Percentiles rank a stretch among this genome's conserved stretches.
Evolutionary conservation across 2,888 invertebrate species (phyloP).

Genomic region (Ypsolopha scabrella): DNA sequence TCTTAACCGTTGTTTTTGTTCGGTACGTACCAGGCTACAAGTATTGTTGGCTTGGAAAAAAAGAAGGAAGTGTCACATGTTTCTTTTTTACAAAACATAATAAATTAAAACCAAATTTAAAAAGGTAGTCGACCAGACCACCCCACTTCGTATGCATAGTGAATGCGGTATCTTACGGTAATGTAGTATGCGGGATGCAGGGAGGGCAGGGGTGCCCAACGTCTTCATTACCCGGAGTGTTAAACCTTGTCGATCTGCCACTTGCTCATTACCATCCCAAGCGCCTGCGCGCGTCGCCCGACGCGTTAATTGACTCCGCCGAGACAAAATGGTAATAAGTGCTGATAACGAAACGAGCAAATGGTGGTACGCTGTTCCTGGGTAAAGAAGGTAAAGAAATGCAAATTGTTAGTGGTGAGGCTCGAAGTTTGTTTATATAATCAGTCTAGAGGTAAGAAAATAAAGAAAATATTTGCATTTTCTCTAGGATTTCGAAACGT

Average conservation of each 20-base stretch:
- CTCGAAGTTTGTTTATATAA: no score
- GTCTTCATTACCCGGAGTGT: slow-evolving; percentile 65
- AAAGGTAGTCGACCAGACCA: slow-evolving; percentile 21
- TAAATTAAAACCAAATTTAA: no score
- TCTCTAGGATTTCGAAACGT: no score
- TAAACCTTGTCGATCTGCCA: slow-evolving; percentile 66
- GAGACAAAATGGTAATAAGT: slow-evolving; percentile 66
- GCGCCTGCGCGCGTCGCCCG: slow-evolving; percentile 11
- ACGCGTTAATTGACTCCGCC: slow-evolving; percentile 58
- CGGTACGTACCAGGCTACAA: no score
- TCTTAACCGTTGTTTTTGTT: no score
- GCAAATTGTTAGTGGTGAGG: background rate
- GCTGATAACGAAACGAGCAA: slow-evolving; percentile 29
- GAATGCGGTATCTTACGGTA: slow-evolving; percentile 12
- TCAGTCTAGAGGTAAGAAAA: no score
- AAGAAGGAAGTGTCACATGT: no score
- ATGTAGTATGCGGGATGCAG: slow-evolving; percentile 21
- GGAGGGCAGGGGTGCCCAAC: slow-evolving; percentile 34
- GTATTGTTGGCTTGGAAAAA: no score
- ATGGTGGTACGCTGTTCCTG: background rate
- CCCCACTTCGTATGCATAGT: slow-evolving; percentile 31
- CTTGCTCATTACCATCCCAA: slow-evolving; percentile 54
- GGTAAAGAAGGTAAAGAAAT: slow-evolving; percentile 8
- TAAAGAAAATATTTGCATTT: no score
- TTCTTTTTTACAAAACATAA: no score